These are phyloP conservation scores for Gandaritis pyraliata DNA, from an alignment of 2,888 invertebrate genomes.

Conservation along the genomic window DNA sequence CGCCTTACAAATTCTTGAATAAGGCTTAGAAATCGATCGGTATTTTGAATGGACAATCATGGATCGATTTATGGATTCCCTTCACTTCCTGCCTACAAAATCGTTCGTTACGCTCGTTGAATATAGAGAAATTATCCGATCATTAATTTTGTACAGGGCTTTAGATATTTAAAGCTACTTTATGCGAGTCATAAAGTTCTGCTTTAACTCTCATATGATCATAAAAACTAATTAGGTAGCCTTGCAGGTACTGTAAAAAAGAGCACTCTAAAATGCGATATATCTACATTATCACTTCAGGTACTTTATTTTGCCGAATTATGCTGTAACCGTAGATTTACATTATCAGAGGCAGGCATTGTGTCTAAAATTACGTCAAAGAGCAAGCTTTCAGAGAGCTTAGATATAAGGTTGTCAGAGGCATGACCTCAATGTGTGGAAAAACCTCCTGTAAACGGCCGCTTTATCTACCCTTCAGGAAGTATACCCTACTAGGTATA, in stretches of 20 bases:
- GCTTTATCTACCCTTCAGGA: slow-evolving; percentile 40
- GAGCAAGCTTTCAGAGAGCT: slow-evolving; percentile 20
- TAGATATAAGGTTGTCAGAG: too few species aligned
- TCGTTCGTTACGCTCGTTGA: slow-evolving; percentile 23
- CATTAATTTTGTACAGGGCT: slow-evolving; percentile 21
- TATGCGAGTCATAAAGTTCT: slow-evolving; percentile 11
- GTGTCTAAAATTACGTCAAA: slow-evolving; percentile 6
- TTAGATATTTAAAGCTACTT: not conserved
- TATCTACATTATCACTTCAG: too few species aligned
- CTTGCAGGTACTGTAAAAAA: not conserved
- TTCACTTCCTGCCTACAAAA: slow-evolving; percentile 60
- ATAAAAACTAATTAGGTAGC: not conserved
- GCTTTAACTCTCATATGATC: not conserved
- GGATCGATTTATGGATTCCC: slow-evolving; percentile 57
- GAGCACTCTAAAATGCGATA: too few species aligned
- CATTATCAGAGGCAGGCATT: too few species aligned
- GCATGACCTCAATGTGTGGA: too few species aligned
- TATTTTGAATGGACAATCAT: slow-evolving; percentile 18
- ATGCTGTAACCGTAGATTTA: too few species aligned
- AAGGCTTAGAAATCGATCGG: slow-evolving; percentile 9
- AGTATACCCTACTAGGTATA: slow-evolving; percentile 27
- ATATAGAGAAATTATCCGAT: slow-evolving; percentile 23
- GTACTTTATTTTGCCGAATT: too few species aligned
- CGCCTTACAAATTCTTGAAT: not conserved
- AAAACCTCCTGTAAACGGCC: slow-evolving; percentile 29